A percentile compares a stretch with the other conserved stretches of the same genome.
These are phyloP conservation scores for Aleiodes sp. DNA, from an alignment of 1,140 invertebrate species.

Conservation along the genomic window DNA sequence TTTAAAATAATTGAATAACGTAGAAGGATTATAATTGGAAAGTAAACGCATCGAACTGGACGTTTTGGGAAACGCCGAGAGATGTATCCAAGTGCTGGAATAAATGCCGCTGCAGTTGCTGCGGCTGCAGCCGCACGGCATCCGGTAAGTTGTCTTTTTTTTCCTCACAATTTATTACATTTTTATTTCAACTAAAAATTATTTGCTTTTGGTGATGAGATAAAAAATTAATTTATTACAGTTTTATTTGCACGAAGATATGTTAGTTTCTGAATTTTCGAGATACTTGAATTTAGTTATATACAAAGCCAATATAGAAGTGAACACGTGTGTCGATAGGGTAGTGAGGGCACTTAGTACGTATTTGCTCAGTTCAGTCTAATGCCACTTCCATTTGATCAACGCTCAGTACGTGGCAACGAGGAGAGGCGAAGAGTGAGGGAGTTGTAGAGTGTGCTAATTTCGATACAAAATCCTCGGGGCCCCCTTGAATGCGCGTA, in stretches of 20 bases:
- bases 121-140: slow-evolving; percentile 70
- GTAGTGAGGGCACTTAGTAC: slow-evolving; percentile 21
- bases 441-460: slow-evolving; percentile 21
- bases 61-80: background rate
- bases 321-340: slow-evolving; percentile 25
- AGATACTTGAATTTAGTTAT: slow-evolving; percentile 11
- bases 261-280: background rate
- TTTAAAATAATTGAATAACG: background rate
- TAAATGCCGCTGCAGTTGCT: slow-evolving; percentile 71
- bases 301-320: slow-evolving; percentile 15
- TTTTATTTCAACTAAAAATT: background rate
- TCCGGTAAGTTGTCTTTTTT: slow-evolving; percentile 64
- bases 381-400: slow-evolving; percentile 31
- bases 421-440: background rate
- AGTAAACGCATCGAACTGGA: slow-evolving; percentile 3
- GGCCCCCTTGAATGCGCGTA: slow-evolving; percentile 16
- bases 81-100: slow-evolving; percentile 72
- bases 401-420: background rate
- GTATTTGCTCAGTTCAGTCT: slow-evolving; percentile 26
- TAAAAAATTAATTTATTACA: background rate
- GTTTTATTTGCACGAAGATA: background rate
- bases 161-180: background rate
- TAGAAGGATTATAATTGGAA: background rate
- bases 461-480: slow-evolving; percentile 29
- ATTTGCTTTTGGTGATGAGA: background rate